Evolutionary conservation across 2,797 vertebrate species (phyloP).

Genomic region (Rallus crepitans): DNA sequence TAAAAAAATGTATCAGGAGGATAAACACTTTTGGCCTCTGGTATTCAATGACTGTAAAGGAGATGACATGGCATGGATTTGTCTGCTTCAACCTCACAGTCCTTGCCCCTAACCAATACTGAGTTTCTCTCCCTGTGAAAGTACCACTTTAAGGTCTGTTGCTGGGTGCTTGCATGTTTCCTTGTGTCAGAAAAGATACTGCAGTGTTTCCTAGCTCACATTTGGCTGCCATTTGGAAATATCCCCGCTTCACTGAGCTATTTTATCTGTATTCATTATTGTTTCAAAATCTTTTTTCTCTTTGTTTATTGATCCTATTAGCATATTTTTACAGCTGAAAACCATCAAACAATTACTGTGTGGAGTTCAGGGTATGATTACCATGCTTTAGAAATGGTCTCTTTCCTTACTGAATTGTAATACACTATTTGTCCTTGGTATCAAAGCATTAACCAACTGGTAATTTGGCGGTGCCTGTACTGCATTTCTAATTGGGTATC

Average conservation of each 20-base stretch:
- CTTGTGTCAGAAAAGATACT: not conserved
- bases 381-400: not conserved
- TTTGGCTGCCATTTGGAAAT: not conserved
- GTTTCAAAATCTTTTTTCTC: not conserved
- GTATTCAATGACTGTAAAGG: not conserved
- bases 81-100: not conserved
- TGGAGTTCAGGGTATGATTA: not conserved
- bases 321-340: conserved; percentile 49
- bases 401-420: conserved; percentile 24
- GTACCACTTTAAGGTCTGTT: not conserved
- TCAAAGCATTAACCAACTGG: not conserved
- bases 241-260: not conserved
- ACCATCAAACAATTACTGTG: not conserved
- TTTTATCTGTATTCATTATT: conserved; percentile 3
- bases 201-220: not conserved
- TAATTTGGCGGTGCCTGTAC: not conserved
- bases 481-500: not conserved
- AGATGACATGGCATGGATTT: not conserved
- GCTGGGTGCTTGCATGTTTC: not conserved
- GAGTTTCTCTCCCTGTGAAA: not conserved
- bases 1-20: not conserved
- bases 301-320: conserved; percentile 23
- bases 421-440: conserved; percentile 12
- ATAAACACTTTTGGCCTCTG: not conserved
- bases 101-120: not conserved